Percentiles rank a stretch among this genome's conserved stretches.
These are phyloP conservation scores for Phaethornis superciliosus DNA, from an alignment of 2,113 vertebrate species.

Conservation along the genomic window DNA sequence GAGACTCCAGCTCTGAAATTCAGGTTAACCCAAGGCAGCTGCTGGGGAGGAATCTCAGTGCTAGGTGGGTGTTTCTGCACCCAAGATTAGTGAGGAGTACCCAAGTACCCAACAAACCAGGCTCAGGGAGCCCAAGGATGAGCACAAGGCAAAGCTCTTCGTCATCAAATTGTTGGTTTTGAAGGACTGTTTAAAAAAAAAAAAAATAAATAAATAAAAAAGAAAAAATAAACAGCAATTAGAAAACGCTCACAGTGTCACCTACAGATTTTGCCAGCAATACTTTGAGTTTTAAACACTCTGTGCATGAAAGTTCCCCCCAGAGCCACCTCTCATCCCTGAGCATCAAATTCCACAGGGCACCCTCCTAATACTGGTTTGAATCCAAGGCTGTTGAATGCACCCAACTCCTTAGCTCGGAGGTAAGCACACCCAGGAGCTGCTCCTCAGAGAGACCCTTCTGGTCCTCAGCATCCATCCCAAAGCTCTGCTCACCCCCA, in stretches of 20 bases:
- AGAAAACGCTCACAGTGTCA: neutral
- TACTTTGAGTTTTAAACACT: neutral
- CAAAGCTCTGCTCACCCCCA: neutral
- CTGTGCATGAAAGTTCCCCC: neutral
- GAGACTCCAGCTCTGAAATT: neutral
- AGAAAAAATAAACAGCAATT: neutral
- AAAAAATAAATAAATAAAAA: neutral
- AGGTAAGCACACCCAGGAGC: neutral
- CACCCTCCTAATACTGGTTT: neutral
- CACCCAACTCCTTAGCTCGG: neutral
- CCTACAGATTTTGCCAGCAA: neutral
- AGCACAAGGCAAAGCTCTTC: neutral
- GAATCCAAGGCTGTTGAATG: neutral
- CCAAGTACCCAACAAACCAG: neutral
- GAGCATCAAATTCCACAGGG: conserved; percentile 22
- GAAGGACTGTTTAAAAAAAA: neutral
- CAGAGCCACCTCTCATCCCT: neutral
- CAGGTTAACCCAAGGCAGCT: neutral
- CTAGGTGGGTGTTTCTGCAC: fast-evolving
- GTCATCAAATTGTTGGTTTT: neutral
- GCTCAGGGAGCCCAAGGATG: fast-evolving
- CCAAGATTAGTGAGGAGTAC: neutral
- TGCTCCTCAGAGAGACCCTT: neutral
- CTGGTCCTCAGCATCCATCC: neutral
- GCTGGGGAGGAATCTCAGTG: neutral